phyloP scores from a whole-genome alignment of 1,140 invertebrate genomes.

The Lordiphosa stackelbergi region DNA sequence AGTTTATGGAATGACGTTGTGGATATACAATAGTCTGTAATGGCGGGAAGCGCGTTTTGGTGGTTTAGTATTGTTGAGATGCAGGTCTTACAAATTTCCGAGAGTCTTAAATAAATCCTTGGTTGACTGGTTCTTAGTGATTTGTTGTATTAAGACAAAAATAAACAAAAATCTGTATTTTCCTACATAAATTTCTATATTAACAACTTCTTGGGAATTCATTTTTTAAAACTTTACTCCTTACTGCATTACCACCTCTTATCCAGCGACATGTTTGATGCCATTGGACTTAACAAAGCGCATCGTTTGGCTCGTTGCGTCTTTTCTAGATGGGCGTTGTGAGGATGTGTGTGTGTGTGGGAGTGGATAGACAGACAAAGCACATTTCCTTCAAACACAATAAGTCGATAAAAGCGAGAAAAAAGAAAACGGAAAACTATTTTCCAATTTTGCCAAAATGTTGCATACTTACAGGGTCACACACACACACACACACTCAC shows the following conservation, averaged over 20 bases:
- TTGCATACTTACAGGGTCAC: constrained; percentile 18
- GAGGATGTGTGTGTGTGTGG: background rate
- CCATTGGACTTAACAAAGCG: constrained; percentile 16
- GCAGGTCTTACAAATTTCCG: too few relatives aligned
- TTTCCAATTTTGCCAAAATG: constrained; percentile 60
- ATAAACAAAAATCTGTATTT: too few relatives aligned
- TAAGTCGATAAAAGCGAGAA: constrained; percentile 56
- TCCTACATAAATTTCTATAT: constrained; percentile 11
- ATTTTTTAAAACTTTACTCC: constrained; percentile 1
- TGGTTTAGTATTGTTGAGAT: too few relatives aligned
- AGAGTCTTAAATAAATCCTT: background rate
- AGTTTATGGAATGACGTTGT: too few relatives aligned
- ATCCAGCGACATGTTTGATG: constrained; percentile 11
- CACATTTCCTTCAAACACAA: constrained; percentile 62
- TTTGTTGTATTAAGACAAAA: background rate
- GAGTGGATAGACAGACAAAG: constrained; percentile 41
- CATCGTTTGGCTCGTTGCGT: too few relatives aligned
- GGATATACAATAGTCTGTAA: too few relatives aligned
- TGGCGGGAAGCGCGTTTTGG: too few relatives aligned
- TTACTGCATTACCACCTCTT: constrained; percentile 10
- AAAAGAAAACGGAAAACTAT: constrained; percentile 46
- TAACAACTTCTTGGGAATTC: constrained; percentile 6
- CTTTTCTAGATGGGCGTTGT: constrained; percentile 8
- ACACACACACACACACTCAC: constrained; percentile 17
- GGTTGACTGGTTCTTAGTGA: too few relatives aligned